These are phyloP conservation scores for Callionymus lyra DNA, from an alignment of 2,113 vertebrate species.

Conservation along the genomic window DNA sequence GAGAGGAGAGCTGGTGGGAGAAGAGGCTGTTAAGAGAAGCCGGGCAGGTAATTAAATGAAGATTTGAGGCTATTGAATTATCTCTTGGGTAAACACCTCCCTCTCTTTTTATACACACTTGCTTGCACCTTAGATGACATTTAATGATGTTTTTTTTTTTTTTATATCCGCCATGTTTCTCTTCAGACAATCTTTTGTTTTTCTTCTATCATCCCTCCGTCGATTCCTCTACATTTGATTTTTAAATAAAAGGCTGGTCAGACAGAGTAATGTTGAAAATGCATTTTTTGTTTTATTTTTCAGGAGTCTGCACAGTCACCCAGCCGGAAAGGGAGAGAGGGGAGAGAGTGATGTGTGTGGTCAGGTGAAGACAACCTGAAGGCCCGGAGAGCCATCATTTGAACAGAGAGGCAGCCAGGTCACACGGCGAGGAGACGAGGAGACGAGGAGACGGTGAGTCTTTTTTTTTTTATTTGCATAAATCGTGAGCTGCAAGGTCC, in stretches of 20 bases:
- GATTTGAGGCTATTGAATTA: constrained; percentile 55
- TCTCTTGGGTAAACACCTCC: constrained; percentile 34
- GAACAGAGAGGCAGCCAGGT: constrained; percentile 29
- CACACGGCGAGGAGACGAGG: constrained; percentile 34
- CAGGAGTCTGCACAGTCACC: constrained; percentile 21
- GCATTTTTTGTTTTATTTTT: constrained; percentile 34
- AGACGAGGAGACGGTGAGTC: constrained; percentile 37
- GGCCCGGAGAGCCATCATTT: constrained; percentile 32
- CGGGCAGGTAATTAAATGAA: constrained; percentile 63
- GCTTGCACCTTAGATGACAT: constrained; percentile 45
- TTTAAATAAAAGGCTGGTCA: constrained; percentile 39
- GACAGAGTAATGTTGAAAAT: constrained; percentile 50
- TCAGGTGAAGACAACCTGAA: constrained; percentile 38
- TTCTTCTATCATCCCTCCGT: constrained; percentile 23
- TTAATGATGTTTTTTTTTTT: constrained; percentile 52
- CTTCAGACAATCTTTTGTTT: constrained; percentile 3
- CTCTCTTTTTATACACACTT: constrained; percentile 5
- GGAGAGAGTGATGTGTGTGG: constrained; percentile 22
- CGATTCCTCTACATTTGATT: constrained; percentile 52
- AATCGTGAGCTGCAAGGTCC: constrained; percentile 14
- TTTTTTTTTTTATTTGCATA: constrained; percentile 16
- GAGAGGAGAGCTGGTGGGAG: constrained; percentile 4
- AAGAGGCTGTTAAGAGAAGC: constrained; percentile 11
- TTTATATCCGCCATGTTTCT: constrained; percentile 25
- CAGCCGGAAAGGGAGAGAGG: too few relatives aligned